Base-by-base conservation (phyloP, 2,113 vertebrate species). In the Xiphias gladius region DNA sequence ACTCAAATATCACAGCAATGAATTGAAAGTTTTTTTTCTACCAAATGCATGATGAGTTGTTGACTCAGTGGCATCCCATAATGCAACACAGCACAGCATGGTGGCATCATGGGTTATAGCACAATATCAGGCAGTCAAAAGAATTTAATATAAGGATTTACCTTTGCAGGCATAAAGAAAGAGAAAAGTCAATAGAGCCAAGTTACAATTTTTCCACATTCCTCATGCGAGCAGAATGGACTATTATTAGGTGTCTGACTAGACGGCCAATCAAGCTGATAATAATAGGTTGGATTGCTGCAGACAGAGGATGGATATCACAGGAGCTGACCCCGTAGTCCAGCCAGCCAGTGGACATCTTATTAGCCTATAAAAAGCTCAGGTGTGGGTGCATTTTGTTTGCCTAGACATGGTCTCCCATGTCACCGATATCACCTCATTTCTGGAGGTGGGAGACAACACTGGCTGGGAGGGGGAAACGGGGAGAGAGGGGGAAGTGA, bases 341-440 rank as follows among this genome's bases (percentile, higher is more conserved):
- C 83, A 76, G 80, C 70, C 83, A 85, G 85, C 73, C 61, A 80
- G 78, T 76, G 86, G 89, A 79, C 90, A 92, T 83, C 90, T 91
- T 94, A 95, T 94, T 93, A 93, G 89, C 87, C 91, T 91, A 86
- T 92, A 92, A 91, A 95, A 93, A 93, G 91, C 93, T 87, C 81
- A 84, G 92, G 90, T 92, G 93, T 94, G 89, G 90, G 93, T 48
- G 89, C 24, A 73, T 76, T 91, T 87, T 94, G 91, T 94, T 94
- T 93, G 92, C 82, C 82, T 66, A 65, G 84, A 90, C 86, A 85
- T 81, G 85, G 75, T 86, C 76, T 90, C 86, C 88, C 85, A 91
- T 93, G 79, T 81, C 85, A 90, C 91, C 91, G 89, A 92, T 93
- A 90, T 92, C 91, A 82, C 81, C 87, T 94, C 83, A 76, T 93